Percentiles rank a stretch among this genome's conserved stretches.
Conservation (phyloP, 2,888 invertebrate species). For the Actias luna region DNA sequence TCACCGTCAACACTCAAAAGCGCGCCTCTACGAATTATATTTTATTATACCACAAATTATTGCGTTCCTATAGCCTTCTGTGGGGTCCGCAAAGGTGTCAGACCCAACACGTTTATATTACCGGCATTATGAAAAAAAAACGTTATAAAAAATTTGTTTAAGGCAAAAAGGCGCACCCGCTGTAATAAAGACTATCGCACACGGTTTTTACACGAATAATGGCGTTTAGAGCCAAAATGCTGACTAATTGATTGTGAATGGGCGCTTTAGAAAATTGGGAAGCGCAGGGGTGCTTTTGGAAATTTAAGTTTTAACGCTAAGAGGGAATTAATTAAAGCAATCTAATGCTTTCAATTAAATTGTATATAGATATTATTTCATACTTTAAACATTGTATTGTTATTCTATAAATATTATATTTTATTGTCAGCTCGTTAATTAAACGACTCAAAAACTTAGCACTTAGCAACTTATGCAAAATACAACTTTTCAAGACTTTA, state of each 20-base stretch:
- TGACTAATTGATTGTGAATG: conserved; percentile 76
- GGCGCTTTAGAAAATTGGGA: conserved; percentile 46
- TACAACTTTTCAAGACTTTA: too few species aligned
- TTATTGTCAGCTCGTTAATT: background rate
- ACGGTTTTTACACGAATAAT: conserved; percentile 64
- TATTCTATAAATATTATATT: background rate
- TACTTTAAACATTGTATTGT: background rate
- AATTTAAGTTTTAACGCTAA: background rate
- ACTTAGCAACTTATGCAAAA: too few species aligned
- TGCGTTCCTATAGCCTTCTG: conserved; percentile 59
- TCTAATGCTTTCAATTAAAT: background rate
- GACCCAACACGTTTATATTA: conserved; percentile 75
- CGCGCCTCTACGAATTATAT: conserved; percentile 53
- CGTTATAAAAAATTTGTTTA: conserved; percentile 39
- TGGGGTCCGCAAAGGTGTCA: conserved; percentile 79
- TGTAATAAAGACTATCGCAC: conserved; percentile 36
- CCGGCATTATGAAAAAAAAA: conserved; percentile 67
- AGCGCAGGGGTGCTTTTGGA: background rate
- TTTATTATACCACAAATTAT: conserved; percentile 77
- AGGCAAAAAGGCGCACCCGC: conserved; percentile 67
- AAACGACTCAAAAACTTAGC: too few species aligned
- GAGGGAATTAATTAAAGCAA: background rate
- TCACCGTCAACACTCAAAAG: conserved; percentile 42
- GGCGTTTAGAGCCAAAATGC: conserved; percentile 60
- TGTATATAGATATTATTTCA: background rate